Percentiles rank a stretch among this genome's conserved stretches.
Evolutionary conservation across 2,797 vertebrate species (phyloP).

Genomic region (Hoplostethus atlanticus): DNA sequence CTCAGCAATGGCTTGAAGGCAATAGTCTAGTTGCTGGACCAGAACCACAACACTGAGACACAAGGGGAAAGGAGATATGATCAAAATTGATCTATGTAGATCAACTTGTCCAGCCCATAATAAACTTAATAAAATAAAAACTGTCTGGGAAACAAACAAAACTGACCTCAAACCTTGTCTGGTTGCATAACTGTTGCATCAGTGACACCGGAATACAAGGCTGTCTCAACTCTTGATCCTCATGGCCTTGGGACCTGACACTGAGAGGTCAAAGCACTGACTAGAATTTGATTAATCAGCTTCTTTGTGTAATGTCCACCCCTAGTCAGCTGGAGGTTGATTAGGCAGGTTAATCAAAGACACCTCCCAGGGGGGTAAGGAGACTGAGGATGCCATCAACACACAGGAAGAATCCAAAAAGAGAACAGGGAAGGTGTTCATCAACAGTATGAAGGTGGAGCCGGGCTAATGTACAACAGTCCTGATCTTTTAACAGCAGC

Average conservation of each 20-base stretch:
- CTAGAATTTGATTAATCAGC: not conserved
- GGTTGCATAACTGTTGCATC: slow-evolving; percentile 18
- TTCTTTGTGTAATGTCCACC: slow-evolving; percentile 20
- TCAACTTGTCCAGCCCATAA: too few relatives aligned
- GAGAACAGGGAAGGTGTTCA: not conserved
- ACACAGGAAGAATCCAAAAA: not conserved
- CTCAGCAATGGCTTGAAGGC: not conserved
- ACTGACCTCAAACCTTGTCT: slow-evolving; percentile 10
- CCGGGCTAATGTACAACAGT: not conserved
- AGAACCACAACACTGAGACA: slow-evolving; percentile 5
- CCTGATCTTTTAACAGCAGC: slow-evolving; percentile 32
- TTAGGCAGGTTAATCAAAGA: slow-evolving; percentile 3
- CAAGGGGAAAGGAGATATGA: not conserved
- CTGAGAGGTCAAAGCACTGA: not conserved
- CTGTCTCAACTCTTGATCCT: not conserved
- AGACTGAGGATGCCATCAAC: not conserved
- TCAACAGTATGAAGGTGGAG: not conserved
- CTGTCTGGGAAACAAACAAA: slow-evolving; percentile 13
- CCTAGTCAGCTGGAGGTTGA: slow-evolving; percentile 24
- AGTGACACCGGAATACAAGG: slow-evolving; percentile 19
- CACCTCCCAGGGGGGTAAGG: not conserved
- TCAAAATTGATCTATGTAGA: too few relatives aligned
- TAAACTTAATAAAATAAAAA: slow-evolving; percentile 5
- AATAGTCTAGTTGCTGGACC: slow-evolving; percentile 5
- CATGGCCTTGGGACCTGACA: not conserved